Conservation (phyloP, 2,888 invertebrate species). For the Sylvicola cinctus region DNA sequence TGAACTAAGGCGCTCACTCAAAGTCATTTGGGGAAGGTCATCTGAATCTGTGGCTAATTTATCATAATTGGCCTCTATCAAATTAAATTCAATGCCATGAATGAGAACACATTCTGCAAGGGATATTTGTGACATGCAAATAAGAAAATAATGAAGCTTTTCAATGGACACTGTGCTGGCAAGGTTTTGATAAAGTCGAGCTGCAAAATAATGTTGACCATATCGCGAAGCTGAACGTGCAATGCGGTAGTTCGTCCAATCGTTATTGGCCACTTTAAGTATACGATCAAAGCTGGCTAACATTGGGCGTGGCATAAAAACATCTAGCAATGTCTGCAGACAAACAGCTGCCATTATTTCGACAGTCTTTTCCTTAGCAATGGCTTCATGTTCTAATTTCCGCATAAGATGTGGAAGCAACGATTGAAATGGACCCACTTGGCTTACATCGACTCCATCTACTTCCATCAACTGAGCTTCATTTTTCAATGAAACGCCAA, state of each 20-base stretch:
- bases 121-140: slow-evolving; percentile 55
- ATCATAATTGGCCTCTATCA: slow-evolving; percentile 19
- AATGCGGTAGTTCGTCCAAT: slow-evolving; percentile 70
- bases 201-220: slow-evolving; percentile 55
- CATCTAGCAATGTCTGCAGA: slow-evolving; percentile 58
- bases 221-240: slow-evolving; percentile 73
- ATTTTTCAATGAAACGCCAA: background rate
- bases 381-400: slow-evolving; percentile 17
- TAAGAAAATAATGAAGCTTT: slow-evolving; percentile 73
- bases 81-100: slow-evolving; percentile 28
- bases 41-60: slow-evolving; percentile 15
- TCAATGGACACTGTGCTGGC: slow-evolving; percentile 61
- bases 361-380: slow-evolving; percentile 31
- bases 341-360: slow-evolving; percentile 66
- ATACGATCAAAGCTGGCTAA: slow-evolving; percentile 35
- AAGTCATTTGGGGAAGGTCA: slow-evolving; percentile 20
- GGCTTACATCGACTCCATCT: background rate
- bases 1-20: slow-evolving; percentile 27
- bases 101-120: slow-evolving; percentile 47
- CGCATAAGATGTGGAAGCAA: slow-evolving; percentile 19
- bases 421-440: slow-evolving; percentile 13
- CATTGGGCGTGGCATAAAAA: slow-evolving; percentile 40
- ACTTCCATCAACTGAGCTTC: slow-evolving; percentile 3
- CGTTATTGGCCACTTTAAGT: slow-evolving; percentile 34
- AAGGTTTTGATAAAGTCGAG: slow-evolving; percentile 37